phyloP scores from a whole-genome alignment of 2,888 invertebrate genomes.

The Enchytraeus crypticus region DNA sequence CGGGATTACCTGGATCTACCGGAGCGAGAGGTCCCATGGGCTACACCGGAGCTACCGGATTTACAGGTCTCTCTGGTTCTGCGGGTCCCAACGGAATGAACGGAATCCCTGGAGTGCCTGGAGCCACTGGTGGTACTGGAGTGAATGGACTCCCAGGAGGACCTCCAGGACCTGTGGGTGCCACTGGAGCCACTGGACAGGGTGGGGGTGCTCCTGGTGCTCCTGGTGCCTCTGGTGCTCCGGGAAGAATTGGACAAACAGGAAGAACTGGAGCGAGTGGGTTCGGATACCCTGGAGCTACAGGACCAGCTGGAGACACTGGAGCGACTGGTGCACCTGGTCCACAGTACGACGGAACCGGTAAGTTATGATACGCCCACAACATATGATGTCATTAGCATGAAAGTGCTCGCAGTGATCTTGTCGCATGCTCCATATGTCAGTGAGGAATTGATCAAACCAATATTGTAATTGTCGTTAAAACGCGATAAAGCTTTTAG shows the following conservation, averaged over 20 bases:
- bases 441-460: no score
- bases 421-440: no score
- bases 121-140: conserved; percentile 5
- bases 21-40: conserved; percentile 11
- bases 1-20: conserved; percentile 1
- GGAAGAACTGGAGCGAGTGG: conserved; percentile 15
- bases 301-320: conserved; percentile 26
- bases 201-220: conserved; percentile 4
- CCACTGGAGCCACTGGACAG: conserved; percentile 11
- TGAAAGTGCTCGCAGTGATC: no score
- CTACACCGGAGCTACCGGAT: conserved; percentile 2
- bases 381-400: no score
- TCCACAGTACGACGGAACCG: no score
- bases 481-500: no score
- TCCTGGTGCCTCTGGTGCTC: background rate
- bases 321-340: conserved; percentile 29
- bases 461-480: no score
- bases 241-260: conserved; percentile 11
- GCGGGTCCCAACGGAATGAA: conserved; percentile 6
- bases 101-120: conserved; percentile 6
- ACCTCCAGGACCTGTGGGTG: conserved; percentile 5
- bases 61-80: conserved; percentile 4
- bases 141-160: background rate
- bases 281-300: no score
- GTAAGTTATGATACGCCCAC: no score